A percentile compares a stretch with the other conserved stretches of the same genome.
phyloP scores from a whole-genome alignment of 2,113 vertebrate genomes.

The Cacatua alba region DNA sequence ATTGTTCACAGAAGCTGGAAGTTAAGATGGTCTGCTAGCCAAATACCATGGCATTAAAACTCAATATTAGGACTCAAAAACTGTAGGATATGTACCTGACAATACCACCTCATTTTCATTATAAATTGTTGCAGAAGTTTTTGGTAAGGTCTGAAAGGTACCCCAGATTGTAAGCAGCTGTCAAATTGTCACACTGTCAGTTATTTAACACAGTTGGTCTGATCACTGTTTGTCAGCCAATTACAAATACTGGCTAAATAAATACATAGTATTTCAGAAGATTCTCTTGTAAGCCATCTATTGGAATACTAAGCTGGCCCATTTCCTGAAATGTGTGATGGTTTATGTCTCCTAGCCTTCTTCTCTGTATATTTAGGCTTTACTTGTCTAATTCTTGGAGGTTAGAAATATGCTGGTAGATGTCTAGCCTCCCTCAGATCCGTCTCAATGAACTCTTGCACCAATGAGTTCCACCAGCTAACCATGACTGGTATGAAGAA shows the following conservation, averaged over 20 bases:
- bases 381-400: neutral
- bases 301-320: neutral
- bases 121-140: neutral
- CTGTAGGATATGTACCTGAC: neutral
- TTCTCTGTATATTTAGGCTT: neutral
- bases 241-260: neutral
- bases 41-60: neutral
- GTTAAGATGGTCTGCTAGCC: neutral
- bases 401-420: neutral
- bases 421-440: neutral
- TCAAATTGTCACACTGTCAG: neutral
- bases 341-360: neutral
- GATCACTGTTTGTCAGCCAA: neutral
- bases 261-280: neutral
- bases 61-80: neutral
- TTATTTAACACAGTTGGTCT: neutral
- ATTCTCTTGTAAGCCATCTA: neutral
- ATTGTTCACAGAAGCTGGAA: neutral
- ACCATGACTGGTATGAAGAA: neutral
- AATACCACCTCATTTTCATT: neutral
- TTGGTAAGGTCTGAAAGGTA: neutral
- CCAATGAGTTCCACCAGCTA: constrained; percentile 2
- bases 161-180: neutral
- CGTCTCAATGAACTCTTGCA: neutral
- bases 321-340: neutral